Evolutionary conservation across 2,888 invertebrate genomes (phyloP), one percentile per base, ranked within the genome.

Genomic region (Phyllotreta striolata): DNA sequence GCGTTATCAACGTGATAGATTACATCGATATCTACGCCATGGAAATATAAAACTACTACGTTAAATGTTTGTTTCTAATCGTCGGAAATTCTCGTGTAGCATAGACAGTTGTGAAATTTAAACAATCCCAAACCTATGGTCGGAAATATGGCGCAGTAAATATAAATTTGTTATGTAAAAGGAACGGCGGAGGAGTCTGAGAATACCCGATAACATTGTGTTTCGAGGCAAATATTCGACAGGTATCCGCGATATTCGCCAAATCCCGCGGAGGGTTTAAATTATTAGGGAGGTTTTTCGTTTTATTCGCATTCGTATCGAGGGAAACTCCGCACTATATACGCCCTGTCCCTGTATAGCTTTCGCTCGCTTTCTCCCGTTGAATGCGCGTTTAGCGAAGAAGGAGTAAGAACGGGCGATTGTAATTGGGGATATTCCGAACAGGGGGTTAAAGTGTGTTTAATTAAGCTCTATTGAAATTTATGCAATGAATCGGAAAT

Each of bases 131-230:
- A 41, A 52, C 52, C 34, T 14, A 59, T 59, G 37, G 35, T 37
- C 13, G 9, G 44, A 52, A 60, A 60, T 60, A 44, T 60, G 35
- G 37, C 9, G 14, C 37, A 41, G 59, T 59, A 60, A 60, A 60
- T 60, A 60, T 44, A 60, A 60, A 60, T 60, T 52, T 54, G 38
- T 44, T 24, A 52, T n/a, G n/a, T 60, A 60, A 60, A 44, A 52
- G 44, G 52, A 47, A 49, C 43, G 34, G 13, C 38, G 14, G 38
- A 52, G 52, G 40, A 41, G 70, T 62, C 71, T 71, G 71, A 57
- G 67, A 69, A 69, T 69, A 62, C 63, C 57, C 64, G 71, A 71
- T 71, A 71, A 70, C 70, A 70, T 63, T 66, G 58, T 60, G 43
- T 65, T 62, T 46, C 38, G 38, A 24, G 51, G 51, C 54, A 40